These are phyloP conservation scores for Andrena flavipes DNA, from an alignment of 2,888 invertebrate genomes.

Conservation along the genomic window DNA sequence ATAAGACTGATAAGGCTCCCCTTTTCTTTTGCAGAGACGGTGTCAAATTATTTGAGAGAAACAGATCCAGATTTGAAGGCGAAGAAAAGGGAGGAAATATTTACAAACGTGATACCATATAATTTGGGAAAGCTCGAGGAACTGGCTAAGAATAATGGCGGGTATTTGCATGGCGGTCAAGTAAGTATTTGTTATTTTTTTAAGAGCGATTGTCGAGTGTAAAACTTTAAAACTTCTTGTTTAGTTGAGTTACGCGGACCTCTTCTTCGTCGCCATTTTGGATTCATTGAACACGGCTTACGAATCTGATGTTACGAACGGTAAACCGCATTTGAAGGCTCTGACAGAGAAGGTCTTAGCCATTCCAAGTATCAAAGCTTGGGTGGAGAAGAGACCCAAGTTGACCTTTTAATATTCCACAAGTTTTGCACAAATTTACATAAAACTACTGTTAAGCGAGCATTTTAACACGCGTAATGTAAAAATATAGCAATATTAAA, in stretches of 20 bases:
- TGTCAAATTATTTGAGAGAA: slow-evolving; percentile 73
- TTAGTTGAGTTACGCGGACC: slow-evolving; percentile 80
- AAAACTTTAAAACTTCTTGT: slow-evolving; percentile 12
- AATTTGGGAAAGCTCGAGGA: slow-evolving; percentile 76
- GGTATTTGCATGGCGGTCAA: slow-evolving; percentile 78
- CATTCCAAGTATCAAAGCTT: slow-evolving; percentile 73
- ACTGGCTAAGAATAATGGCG: slow-evolving; percentile 73
- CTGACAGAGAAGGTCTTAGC: slow-evolving; percentile 74
- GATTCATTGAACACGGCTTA: slow-evolving; percentile 72
- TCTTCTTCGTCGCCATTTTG: slow-evolving; percentile 78
- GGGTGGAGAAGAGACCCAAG: slow-evolving; percentile 75
- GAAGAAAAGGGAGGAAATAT: slow-evolving; percentile 72
- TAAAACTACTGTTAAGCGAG: neutral
- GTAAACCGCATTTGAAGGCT: slow-evolving; percentile 72
- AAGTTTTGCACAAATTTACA: neutral
- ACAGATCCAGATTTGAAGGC: slow-evolving; percentile 71
- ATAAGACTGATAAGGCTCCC: neutral
- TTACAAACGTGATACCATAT: slow-evolving; percentile 74
- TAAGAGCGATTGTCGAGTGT: neutral
- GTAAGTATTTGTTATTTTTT: slow-evolving; percentile 51
- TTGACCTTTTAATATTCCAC: slow-evolving; percentile 59
- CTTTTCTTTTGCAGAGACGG: slow-evolving; percentile 58
- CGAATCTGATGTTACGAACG: slow-evolving; percentile 72
- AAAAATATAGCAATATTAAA: neutral
- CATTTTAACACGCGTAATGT: neutral